A percentile compares a stretch with the other conserved stretches of the same genome.
Evolutionary conservation across 2,113 vertebrate genomes (phyloP).

Genomic region (Brienomyrus brachyistius): DNA sequence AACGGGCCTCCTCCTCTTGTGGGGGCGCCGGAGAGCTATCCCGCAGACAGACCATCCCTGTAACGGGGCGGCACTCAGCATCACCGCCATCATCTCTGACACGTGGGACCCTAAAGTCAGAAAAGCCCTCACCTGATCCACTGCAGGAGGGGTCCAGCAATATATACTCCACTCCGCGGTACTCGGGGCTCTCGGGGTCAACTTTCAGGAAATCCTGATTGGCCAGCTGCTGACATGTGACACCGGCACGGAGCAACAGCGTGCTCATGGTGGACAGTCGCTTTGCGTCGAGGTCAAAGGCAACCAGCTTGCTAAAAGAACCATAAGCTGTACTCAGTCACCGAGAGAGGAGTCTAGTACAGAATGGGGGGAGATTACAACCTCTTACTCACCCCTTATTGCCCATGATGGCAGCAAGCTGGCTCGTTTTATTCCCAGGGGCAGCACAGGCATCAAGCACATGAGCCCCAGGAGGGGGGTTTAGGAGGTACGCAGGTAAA

Average conservation of each 20-base stretch:
- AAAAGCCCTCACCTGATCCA: constrained; percentile 72
- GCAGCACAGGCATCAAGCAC: constrained; percentile 88
- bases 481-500: constrained; percentile 77
- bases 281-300: constrained; percentile 84
- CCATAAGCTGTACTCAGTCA: background rate
- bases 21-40: constrained; percentile 42
- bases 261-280: constrained; percentile 88
- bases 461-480: constrained; percentile 60
- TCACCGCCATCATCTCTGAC: background rate
- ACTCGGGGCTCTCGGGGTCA: constrained; percentile 61
- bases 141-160: constrained; percentile 93
- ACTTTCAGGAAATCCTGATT: constrained; percentile 83
- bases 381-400: constrained; percentile 76
- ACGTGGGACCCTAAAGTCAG: background rate
- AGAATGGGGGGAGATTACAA: background rate
- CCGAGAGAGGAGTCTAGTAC: background rate
- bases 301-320: constrained; percentile 71
- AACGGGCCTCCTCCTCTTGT: constrained; percentile 39
- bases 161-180: constrained; percentile 69
- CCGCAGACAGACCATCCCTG: constrained; percentile 74
- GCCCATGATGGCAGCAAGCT: constrained; percentile 79
- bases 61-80: background rate
- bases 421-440: constrained; percentile 91
- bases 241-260: constrained; percentile 76
- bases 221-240: constrained; percentile 74